These are phyloP conservation scores for Brachypodius melanocephalos DNA, from an alignment of 2,113 vertebrate species.

Conservation along the genomic window DNA sequence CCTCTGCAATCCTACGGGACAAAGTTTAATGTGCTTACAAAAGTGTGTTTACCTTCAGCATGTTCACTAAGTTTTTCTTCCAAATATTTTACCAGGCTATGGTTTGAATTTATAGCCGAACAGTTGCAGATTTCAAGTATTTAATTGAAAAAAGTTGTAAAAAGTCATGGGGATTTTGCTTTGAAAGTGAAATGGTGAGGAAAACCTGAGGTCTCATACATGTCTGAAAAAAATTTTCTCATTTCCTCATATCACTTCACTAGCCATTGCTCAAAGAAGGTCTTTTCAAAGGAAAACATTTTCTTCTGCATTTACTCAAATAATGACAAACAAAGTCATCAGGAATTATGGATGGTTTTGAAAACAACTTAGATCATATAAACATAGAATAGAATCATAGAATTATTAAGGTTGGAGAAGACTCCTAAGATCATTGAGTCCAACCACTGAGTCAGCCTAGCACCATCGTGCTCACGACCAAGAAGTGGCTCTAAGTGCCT, in stretches of 20 bases:
- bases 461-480: background rate
- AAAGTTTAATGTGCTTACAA: background rate
- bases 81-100: background rate
- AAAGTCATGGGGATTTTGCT: background rate
- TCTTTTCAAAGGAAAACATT: background rate
- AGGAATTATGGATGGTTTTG: background rate
- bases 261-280: background rate
- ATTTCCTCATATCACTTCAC: background rate
- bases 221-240: background rate
- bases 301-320: background rate
- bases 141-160: background rate
- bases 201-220: background rate
- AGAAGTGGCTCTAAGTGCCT: background rate
- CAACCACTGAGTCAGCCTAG: background rate
- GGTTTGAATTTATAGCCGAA: background rate
- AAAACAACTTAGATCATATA: background rate
- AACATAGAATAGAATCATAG: background rate
- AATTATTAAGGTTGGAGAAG: background rate
- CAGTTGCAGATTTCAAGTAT: background rate
- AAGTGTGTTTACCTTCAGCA: slow-evolving; percentile 9
- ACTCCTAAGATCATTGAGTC: background rate
- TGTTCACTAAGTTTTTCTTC: background rate
- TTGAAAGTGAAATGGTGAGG: background rate
- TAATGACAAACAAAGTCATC: background rate
- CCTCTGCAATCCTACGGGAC: background rate